Conservation (phyloP, 1,140 invertebrate species). For the Euschistus heros region DNA sequence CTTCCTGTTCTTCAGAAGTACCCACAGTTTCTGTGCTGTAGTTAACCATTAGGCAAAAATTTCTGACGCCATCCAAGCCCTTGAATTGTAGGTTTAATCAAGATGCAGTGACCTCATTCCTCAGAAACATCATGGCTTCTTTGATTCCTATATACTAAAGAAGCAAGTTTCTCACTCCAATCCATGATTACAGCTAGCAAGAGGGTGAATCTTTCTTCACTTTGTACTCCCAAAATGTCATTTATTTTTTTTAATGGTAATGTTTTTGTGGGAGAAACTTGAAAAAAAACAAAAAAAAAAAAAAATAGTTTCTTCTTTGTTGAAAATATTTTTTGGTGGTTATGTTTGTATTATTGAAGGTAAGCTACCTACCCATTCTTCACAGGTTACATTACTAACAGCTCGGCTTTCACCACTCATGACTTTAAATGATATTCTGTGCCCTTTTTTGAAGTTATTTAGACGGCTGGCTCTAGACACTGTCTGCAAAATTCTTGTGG, state of each 20-base stretch:
- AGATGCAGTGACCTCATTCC: background rate
- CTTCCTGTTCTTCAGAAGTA: no score
- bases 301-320: background rate
- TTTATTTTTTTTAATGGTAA: background rate
- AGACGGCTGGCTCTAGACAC: background rate
- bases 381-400: background rate
- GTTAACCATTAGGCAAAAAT: no score
- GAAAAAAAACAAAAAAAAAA: background rate
- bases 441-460: background rate
- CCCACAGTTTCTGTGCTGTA: no score
- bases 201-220: background rate
- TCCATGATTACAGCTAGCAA: background rate
- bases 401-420: background rate
- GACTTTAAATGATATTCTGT: background rate
- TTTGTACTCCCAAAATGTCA: background rate
- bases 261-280: no score
- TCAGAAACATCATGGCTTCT: background rate
- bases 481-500: no score
- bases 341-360: background rate
- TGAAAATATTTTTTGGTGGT: background rate
- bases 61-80: background rate
- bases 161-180: background rate
- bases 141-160: background rate
- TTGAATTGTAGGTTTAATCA: background rate
- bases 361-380: background rate